Base-by-base conservation (phyloP, 2,797 vertebrate species). In the Picus viridis region DNA sequence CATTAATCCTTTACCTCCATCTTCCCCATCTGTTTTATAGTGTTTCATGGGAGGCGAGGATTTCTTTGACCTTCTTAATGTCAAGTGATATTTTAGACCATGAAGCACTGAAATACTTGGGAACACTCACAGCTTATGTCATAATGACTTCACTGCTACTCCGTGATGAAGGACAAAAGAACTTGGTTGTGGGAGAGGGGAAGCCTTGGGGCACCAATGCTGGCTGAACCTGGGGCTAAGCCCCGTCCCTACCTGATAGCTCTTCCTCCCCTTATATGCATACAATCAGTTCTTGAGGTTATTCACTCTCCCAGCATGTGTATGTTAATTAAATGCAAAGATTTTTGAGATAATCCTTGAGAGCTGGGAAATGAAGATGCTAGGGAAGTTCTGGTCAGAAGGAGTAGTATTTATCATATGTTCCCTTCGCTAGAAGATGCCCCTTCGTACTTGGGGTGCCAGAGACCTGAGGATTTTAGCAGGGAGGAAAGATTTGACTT, bases 401-500 rank as follows among this genome's bases (percentile, higher is more conserved):
- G n/a, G 14, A 75, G 34, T 17, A 19, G 19, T 24, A 58, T 67
- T 65, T 83, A 62, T 57, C 75, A 1, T 23, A 32, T 6, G 22
- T 32, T 83, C 56, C 62, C 76, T 76, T 81, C 23, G 82, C 29
- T 39, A 70, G 79, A 89, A 90, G 89, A 76, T 61, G 59, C 10
- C 76, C 75, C 3, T 39, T 34, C 26, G 43, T 47, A 32, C 27
- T 8, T 15, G 34, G 24, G 67, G 34, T 83, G 85, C 76, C 79
- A 59, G 61, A 26, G 9, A 43, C 29, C 1, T 32, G 43, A 85
- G 34, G 41, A 36, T 80, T 88, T 74, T 92, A 87, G 89, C 93
- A 92, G 34, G 34, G 67, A 77, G 20, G 11, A 86, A 89, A 94
- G 72, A 19, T 83, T 71, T 54, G 63, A 69, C 84, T 96, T 73